Base-by-base conservation (phyloP, 2,888 invertebrate genomes). In the Mesorhabditis belari region DNA sequence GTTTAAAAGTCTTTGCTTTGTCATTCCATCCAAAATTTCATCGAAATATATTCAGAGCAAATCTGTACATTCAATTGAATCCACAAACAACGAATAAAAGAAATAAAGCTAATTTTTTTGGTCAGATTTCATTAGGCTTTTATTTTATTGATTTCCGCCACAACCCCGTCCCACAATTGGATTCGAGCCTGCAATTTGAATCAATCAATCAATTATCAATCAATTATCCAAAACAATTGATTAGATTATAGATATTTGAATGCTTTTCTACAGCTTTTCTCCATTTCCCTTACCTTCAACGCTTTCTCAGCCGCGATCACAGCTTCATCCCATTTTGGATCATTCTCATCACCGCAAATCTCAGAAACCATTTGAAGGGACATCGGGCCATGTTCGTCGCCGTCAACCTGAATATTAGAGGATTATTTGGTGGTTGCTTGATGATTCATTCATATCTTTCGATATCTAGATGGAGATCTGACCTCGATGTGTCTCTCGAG, bases 121-220 rank as follows among this genome's bases (percentile, higher is more conserved):
- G n/a, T n/a, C n/a, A n/a, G n/a, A n/a, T n/a, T n/a, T n/a, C n/a
- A n/a, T 35, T 35, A 35, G 35, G 9, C 6, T 6, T 6, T 6
- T 6, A 35, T 17, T 35, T 25, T 55, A 12, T 62, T 53, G 21
- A 62, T 58, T 17, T 24, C 53, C 24, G 44, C 60, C 51, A 65
- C 65, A 17, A 65, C 65, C 56, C 65, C 65, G 50, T 65, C 63
- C 65, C 65, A 65, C 28, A 65, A 59, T 19, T 55, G 29, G 56
- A 65, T 57, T 23, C 65, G 56, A 2, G 65, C 63, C 29, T 63
- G 50, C 17, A 65, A 61, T n/a, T n/a, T n/a, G n/a, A n/a, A n/a
- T n/a, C n/a, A n/a, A n/a, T n/a, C n/a, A n/a, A n/a, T n/a, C n/a
- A n/a, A n/a, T n/a, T n/a, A n/a, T n/a, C n/a, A n/a, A n/a, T n/a